Conservation (phyloP, 1,140 invertebrate species). For the Drosophila nasuta region DNA sequence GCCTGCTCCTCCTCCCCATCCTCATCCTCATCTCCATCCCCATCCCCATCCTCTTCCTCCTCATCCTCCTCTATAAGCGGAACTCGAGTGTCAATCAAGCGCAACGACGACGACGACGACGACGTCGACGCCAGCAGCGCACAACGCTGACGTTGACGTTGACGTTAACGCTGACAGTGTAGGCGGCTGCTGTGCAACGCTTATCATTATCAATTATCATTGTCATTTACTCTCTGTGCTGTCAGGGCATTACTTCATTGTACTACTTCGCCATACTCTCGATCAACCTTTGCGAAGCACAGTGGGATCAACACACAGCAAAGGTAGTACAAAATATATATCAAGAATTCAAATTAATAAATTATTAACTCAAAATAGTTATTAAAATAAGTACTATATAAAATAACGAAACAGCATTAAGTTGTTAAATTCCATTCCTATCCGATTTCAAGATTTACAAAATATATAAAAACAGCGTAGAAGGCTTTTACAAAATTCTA, state of each 20-base stretch:
- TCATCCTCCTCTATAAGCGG: conserved; percentile 20
- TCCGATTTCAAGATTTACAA: too few species aligned
- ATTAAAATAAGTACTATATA: too few species aligned
- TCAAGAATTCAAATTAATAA: too few species aligned
- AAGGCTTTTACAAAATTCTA: too few species aligned
- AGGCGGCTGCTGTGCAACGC: conserved; percentile 16
- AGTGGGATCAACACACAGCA: neutral
- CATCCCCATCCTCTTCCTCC: neutral
- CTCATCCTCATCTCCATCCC: too few species aligned
- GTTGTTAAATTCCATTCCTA: too few species aligned
- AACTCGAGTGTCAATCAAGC: conserved; percentile 44
- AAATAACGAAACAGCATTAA: too few species aligned
- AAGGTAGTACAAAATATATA: too few species aligned
- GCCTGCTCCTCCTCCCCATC: conserved; percentile 18
- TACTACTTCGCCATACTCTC: neutral
- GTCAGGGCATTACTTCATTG: conserved; percentile 2
- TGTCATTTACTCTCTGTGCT: neutral
- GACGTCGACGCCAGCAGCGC: neutral
- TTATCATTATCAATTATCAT: conserved; percentile 47
- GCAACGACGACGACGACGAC: conserved; percentile 26
- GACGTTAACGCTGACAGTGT: neutral
- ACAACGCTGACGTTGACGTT: neutral
- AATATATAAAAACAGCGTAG: too few species aligned
- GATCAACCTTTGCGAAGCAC: neutral
- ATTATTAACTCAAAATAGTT: too few species aligned